These are phyloP conservation scores for Drosophila grimshawi DNA, from an alignment of 1,140 invertebrate genomes.

Conservation along the genomic window DNA sequence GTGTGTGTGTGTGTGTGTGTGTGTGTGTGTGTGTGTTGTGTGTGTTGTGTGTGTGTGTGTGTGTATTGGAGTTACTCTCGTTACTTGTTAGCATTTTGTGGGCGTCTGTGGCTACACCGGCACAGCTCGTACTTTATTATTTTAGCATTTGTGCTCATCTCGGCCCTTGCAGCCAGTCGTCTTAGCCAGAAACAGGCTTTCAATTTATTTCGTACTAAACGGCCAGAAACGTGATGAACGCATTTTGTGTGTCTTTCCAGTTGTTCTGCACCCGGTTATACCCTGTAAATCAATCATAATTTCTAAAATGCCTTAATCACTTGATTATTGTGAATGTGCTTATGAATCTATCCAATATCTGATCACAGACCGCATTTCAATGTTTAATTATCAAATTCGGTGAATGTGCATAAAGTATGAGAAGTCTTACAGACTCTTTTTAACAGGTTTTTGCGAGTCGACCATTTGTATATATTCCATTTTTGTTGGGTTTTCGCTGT, in stretches of 20 bases:
- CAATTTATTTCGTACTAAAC: conserved; percentile 68
- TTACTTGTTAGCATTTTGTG: conserved; percentile 73
- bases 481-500: background rate
- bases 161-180: conserved; percentile 2
- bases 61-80: conserved; percentile 24
- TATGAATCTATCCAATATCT: too few species aligned
- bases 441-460: background rate
- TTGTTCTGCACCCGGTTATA: background rate
- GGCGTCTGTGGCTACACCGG: conserved; percentile 50
- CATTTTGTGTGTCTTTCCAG: conserved; percentile 57
- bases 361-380: too few species aligned
- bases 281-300: background rate
- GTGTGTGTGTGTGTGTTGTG: background rate
- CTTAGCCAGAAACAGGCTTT: conserved; percentile 33
- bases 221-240: conserved; percentile 70
- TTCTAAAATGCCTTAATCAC: background rate
- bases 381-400: too few species aligned
- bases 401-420: too few species aligned
- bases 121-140: conserved; percentile 35
- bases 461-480: background rate
- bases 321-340: too few species aligned
- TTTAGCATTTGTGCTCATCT: conserved; percentile 29
- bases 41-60: conserved; percentile 8
- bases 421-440: background rate
- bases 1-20: conserved; percentile 1